Percentiles rank a stretch among this genome's conserved stretches.
phyloP scores from a whole-genome alignment of 1,140 invertebrate genomes.

The Pseudomyrmex gracilis region DNA sequence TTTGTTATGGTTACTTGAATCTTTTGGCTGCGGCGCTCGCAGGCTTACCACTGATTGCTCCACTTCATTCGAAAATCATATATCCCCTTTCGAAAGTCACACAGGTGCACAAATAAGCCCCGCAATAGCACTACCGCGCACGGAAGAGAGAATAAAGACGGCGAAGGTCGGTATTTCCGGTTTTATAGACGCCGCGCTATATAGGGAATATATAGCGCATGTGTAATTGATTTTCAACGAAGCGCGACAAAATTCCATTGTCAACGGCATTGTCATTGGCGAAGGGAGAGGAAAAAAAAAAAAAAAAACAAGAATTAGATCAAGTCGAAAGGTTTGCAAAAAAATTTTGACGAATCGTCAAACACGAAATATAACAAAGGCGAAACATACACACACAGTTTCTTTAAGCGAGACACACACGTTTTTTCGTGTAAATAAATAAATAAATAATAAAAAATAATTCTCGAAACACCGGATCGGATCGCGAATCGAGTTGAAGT shows the following conservation, averaged over 20 bases:
- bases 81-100: conserved; percentile 64
- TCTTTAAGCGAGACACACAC: too few species aligned
- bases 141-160: conserved; percentile 38
- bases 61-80: conserved; percentile 78
- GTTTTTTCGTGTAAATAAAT: too few species aligned
- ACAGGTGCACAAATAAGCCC: conserved; percentile 72
- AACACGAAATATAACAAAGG: too few species aligned
- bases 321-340: too few species aligned
- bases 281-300: too few species aligned
- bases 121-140: conserved; percentile 53
- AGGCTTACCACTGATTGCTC: conserved; percentile 85
- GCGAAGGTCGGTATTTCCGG: conserved; percentile 23
- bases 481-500: background rate
- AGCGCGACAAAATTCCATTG: conserved; percentile 25
- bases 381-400: too few species aligned
- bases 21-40: conserved; percentile 83
- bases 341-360: too few species aligned
- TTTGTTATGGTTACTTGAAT: conserved; percentile 74
- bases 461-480: too few species aligned
- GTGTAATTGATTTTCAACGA: conserved; percentile 14
- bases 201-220: background rate
- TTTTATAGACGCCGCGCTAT: background rate
- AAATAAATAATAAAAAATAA: too few species aligned
- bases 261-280: too few species aligned
- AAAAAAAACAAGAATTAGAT: too few species aligned